phyloP scores from a whole-genome alignment of 2,888 invertebrate species.

The Psylliodes chrysocephalus region DNA sequence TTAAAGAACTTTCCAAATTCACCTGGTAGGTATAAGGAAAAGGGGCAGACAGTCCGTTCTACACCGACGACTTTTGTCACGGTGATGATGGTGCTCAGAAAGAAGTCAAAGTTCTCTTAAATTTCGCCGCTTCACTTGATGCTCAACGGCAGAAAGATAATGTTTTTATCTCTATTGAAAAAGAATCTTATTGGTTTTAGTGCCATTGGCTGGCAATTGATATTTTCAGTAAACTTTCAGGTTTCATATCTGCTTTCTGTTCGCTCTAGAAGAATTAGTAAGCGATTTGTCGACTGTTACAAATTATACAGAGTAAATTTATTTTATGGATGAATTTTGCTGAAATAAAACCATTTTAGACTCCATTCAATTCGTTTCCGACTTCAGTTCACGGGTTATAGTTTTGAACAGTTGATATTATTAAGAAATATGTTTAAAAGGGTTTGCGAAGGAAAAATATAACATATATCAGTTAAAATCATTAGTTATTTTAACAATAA shows the following conservation, averaged over 20 bases:
- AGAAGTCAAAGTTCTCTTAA: constrained; percentile 39
- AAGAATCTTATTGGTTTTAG: constrained; percentile 34
- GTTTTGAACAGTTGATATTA: too few relatives aligned
- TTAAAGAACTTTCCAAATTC: background rate
- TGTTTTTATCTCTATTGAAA: constrained; percentile 32
- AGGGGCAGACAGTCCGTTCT: constrained; percentile 32
- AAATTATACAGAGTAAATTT: too few relatives aligned
- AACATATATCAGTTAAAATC: too few relatives aligned
- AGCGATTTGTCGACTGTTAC: too few relatives aligned
- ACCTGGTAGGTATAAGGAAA: background rate
- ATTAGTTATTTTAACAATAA: too few relatives aligned
- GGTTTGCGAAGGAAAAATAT: too few relatives aligned
- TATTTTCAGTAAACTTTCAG: constrained; percentile 13
- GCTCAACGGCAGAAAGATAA: constrained; percentile 33
- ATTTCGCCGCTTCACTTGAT: constrained; percentile 40
- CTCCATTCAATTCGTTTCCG: too few relatives aligned
- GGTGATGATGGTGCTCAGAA: constrained; percentile 32
- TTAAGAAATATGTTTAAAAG: too few relatives aligned
- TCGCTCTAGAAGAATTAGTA: background rate
- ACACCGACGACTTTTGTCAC: constrained; percentile 41
- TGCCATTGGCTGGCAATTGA: constrained; percentile 22
- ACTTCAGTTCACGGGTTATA: too few relatives aligned
- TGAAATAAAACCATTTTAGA: too few relatives aligned
- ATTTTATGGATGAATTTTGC: too few relatives aligned
- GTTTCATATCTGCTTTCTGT: background rate